Evolutionary conservation across 2,888 invertebrate species (phyloP), one percentile per base, ranked within the genome.

Genomic region (Tortricodes alternella): DNA sequence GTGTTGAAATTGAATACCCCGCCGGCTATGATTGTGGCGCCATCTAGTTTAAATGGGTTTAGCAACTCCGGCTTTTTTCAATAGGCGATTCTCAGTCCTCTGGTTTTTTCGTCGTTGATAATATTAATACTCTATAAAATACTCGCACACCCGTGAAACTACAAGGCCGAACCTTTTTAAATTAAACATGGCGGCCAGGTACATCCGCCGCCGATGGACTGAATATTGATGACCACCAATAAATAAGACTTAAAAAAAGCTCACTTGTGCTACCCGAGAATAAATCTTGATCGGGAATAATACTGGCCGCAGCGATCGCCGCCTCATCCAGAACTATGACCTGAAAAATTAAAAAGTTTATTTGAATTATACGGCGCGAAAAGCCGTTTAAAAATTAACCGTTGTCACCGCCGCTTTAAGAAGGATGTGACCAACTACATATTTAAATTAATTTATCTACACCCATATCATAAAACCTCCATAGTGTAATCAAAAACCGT

Each of bases 291-390:
- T 89, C 89, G 1, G 89, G 87, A 9, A 89, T 68, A 21, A 90
- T 90, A 64, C 87, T 89, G 27, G 89, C 90, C 0, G 90, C 90
- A 2, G 90, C 90, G 27, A 90, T 87, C 6, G 90, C 90, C 1
- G 90, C 90, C 56, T 90, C 90, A 46, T 90, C 90, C 9, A 90
- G 68, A 2, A 90, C 90, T 44, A 90, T 90, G 32, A 90, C 90
- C 90, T 90, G 81, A 29, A 86, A 79, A 39, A 19, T 7, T 13
- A 23, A 34, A 50, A 48, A 43, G 39, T 39, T 29, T 55, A 32
- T 29, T 29, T 24, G 6, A 41, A 38, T n/a, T 19, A 11, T 11
- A 6, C 11, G 21, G 19, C 43, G 18, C 32, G 15, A 27, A 49
- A 21, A 6, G 9, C 35, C n/a, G n/a, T 32, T 53, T 53, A 34